Evolutionary conservation across 2,113 vertebrate genomes (phyloP).

Genomic region (Rutilus rutilus): DNA sequence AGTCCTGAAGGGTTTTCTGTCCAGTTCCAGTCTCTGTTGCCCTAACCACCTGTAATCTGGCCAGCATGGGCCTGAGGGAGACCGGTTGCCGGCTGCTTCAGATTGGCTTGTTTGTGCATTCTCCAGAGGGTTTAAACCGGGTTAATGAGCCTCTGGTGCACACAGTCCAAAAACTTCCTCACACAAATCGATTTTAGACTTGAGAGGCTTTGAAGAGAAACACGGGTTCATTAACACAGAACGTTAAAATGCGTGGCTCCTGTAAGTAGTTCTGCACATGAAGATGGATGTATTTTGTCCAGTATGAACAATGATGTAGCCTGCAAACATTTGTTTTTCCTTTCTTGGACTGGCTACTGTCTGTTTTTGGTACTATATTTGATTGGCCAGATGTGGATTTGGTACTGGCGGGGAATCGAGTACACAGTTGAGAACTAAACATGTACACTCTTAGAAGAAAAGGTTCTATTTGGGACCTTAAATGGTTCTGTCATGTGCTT

Average conservation of each 20-base stretch:
- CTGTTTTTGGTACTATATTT: neutral
- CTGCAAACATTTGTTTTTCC: neutral
- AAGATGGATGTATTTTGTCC: neutral
- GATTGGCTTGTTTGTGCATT: slow-evolving; percentile 24
- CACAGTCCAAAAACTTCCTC: slow-evolving; percentile 22
- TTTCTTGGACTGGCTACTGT: neutral
- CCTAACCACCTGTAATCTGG: slow-evolving; percentile 8
- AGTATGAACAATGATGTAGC: neutral
- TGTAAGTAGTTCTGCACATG: neutral
- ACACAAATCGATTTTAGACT: slow-evolving; percentile 30
- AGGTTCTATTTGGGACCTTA: too few relatives aligned
- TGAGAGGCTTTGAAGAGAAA: neutral
- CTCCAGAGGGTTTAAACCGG: slow-evolving; percentile 22
- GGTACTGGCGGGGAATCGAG: neutral
- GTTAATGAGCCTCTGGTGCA: slow-evolving; percentile 41
- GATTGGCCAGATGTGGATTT: slow-evolving; percentile 1
- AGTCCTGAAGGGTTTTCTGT: neutral
- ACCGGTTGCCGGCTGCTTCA: neutral
- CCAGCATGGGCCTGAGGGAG: slow-evolving; percentile 12
- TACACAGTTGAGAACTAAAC: neutral
- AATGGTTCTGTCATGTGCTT: too few relatives aligned
- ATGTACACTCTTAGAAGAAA: neutral
- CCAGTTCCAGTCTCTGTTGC: neutral
- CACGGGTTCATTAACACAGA: neutral
- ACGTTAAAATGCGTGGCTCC: neutral